Evolutionary conservation across 1,140 invertebrate genomes (phyloP).

Genomic region (Akabosia matsudoensis): DNA sequence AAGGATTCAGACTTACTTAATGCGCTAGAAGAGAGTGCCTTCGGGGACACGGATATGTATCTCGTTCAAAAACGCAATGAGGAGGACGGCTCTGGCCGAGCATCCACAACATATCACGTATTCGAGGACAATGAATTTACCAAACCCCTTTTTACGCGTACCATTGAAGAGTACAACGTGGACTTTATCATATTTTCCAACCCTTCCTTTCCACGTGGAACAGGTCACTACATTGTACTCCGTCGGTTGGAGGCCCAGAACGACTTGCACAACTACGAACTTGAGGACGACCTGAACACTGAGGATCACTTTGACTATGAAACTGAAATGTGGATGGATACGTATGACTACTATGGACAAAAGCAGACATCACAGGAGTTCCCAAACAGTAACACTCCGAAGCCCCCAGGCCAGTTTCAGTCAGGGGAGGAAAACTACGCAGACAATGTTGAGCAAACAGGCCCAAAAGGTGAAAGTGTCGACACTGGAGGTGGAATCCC

Average conservation of each 20-base stretch:
- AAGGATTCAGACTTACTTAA: not conserved
- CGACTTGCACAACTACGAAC: too few relatives aligned
- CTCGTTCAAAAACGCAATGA: not conserved
- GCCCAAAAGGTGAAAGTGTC: not conserved
- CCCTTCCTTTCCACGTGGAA: not conserved
- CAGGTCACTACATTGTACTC: not conserved
- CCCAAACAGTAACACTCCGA: not conserved
- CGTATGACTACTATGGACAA: not conserved
- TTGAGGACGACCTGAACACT: not conserved
- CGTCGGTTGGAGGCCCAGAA: not conserved
- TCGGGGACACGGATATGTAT: not conserved
- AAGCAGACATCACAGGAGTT: not conserved
- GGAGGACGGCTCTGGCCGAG: not conserved
- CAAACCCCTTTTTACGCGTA: not conserved
- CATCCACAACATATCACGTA: not conserved
- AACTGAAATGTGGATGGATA: not conserved
- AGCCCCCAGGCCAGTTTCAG: not conserved
- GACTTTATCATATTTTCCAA: not conserved
- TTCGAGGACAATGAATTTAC: not conserved
- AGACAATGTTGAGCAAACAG: not conserved
- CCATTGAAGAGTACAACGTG: not conserved
- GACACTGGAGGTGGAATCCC: not conserved
- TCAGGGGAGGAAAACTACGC: constrained; percentile 4
- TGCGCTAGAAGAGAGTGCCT: not conserved
- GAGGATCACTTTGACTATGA: not conserved